These are phyloP conservation scores for Hybos culiciformis DNA, from an alignment of 2,888 invertebrate genomes.

Conservation along the genomic window DNA sequence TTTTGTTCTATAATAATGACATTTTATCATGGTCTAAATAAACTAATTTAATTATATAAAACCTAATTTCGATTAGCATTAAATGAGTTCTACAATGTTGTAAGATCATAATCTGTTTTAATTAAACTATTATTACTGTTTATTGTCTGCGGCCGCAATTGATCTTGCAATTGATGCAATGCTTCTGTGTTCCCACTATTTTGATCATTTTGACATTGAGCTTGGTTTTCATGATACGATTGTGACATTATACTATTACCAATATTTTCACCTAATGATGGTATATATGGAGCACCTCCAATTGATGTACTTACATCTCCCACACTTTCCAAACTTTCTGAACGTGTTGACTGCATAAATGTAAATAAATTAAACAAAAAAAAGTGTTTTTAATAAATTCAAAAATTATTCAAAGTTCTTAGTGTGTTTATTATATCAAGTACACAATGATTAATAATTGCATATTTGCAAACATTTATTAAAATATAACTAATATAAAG, in stretches of 20 bases:
- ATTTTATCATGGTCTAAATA: too few relatives aligned
- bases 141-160: slow-evolving; percentile 7
- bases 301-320: slow-evolving; percentile 39
- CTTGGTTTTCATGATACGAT: slow-evolving; percentile 36
- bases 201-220: slow-evolving; percentile 37
- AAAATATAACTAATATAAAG: too few relatives aligned
- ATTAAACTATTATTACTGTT: slow-evolving; percentile 37
- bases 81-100: slow-evolving; percentile 2
- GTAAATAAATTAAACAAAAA: neutral
- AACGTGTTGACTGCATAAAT: slow-evolving; percentile 34
- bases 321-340: slow-evolving; percentile 51
- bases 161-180: slow-evolving; percentile 15
- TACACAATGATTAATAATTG: too few relatives aligned
- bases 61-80: too few relatives aligned
- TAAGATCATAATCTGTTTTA: slow-evolving; percentile 16
- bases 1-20: too few relatives aligned
- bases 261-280: slow-evolving; percentile 29
- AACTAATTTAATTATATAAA: too few relatives aligned
- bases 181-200: slow-evolving; percentile 34
- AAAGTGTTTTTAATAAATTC: too few relatives aligned
- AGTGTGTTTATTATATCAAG: too few relatives aligned
- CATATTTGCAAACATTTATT: too few relatives aligned
- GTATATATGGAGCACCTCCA: slow-evolving; percentile 33
- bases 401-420: too few relatives aligned
- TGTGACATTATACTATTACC: slow-evolving; percentile 22